Evolutionary conservation across 2,113 vertebrate genomes (phyloP).

Genomic region (Poecilia latipinna): DNA sequence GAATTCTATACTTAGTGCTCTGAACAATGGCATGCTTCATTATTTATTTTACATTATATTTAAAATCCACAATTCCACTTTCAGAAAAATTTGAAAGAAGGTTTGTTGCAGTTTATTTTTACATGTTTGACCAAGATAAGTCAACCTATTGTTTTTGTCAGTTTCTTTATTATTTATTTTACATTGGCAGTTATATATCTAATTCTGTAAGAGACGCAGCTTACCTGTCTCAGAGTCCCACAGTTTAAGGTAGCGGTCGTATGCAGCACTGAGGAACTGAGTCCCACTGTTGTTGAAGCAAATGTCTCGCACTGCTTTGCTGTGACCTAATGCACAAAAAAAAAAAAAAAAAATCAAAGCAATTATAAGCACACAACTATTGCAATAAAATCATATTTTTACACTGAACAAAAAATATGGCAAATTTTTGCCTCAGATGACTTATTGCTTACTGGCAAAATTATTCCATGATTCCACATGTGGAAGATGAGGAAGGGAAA

Average conservation of each 20-base stretch:
- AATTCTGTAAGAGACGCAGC: constrained; percentile 9
- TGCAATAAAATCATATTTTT: not conserved
- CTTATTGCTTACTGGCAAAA: not conserved
- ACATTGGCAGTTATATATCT: too few species aligned
- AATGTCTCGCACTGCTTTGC: constrained; percentile 97
- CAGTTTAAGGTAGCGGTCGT: constrained; percentile 96
- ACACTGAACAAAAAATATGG: not conserved
- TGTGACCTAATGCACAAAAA: constrained; percentile 84
- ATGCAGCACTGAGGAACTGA: constrained; percentile 93
- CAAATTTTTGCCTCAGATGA: not conserved
- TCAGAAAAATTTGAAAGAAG: too few species aligned
- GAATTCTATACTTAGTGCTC: too few species aligned
- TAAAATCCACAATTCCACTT: too few species aligned
- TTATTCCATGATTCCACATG: not conserved
- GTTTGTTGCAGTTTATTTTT: too few species aligned
- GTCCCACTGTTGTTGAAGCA: constrained; percentile 94
- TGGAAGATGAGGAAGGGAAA: not conserved
- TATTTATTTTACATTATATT: too few species aligned
- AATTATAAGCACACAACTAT: constrained; percentile 15
- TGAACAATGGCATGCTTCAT: too few species aligned
- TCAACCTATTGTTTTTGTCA: too few species aligned
- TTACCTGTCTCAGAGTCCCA: constrained; percentile 98
- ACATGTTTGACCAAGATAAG: too few species aligned
- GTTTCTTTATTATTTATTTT: too few species aligned
- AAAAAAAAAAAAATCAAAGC: constrained; percentile 21